Conservation (phyloP, 2,113 vertebrate genomes). For the Amphilophus citrinellus region DNA sequence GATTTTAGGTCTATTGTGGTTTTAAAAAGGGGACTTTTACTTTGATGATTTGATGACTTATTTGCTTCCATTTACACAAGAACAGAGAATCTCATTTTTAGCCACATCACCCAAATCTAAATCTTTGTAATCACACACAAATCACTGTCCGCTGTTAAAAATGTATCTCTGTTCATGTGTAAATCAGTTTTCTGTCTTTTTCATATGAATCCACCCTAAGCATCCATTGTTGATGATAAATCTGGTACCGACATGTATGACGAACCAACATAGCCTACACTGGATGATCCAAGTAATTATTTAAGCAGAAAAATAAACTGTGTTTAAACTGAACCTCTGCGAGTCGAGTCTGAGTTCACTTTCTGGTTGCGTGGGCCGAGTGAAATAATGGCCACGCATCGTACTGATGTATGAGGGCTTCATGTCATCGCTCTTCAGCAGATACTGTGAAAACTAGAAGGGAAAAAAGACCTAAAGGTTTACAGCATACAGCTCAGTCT, state of each 20-base stretch:
- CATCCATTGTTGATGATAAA: slow-evolving; percentile 87
- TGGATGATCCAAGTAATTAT: slow-evolving; percentile 99
- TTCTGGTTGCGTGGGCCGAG: not conserved
- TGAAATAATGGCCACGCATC: not conserved
- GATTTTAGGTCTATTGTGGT: slow-evolving; percentile 92
- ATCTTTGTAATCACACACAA: slow-evolving; percentile 45
- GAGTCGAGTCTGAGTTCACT: slow-evolving; percentile 7
- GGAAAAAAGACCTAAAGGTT: not conserved
- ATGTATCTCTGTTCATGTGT: slow-evolving; percentile 46
- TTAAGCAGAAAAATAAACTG: slow-evolving; percentile 99
- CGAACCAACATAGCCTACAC: slow-evolving; percentile 90
- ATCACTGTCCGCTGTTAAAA: slow-evolving; percentile 25
- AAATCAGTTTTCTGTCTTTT: slow-evolving; percentile 75
- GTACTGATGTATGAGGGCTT: not conserved
- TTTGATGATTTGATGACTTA: slow-evolving; percentile 86
- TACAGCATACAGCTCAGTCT: not conserved
- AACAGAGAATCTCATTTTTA: slow-evolving; percentile 63
- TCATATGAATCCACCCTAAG: slow-evolving; percentile 86
- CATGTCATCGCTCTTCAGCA: not conserved
- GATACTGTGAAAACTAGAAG: not conserved
- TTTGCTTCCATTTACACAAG: slow-evolving; percentile 51
- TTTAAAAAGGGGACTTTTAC: slow-evolving; percentile 86
- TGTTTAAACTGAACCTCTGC: slow-evolving; percentile 86
- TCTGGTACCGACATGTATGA: slow-evolving; percentile 95
- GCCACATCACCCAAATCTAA: slow-evolving; percentile 54